These are phyloP conservation scores for Ips typographus DNA, from an alignment of 1,140 invertebrate species.

Conservation along the genomic window DNA sequence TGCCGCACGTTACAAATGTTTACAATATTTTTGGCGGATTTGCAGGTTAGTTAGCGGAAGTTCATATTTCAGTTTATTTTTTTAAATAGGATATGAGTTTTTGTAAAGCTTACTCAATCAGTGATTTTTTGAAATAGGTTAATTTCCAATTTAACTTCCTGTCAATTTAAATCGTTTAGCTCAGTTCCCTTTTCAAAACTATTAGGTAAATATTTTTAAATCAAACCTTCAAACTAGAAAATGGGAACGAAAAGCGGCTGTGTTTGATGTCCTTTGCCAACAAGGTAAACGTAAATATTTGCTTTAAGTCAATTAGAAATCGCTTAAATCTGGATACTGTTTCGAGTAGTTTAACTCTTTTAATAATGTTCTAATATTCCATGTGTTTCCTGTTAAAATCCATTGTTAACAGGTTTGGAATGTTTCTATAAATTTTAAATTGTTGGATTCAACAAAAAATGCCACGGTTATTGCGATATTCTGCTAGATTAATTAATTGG, in stretches of 20 bases:
- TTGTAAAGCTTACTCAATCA: too few relatives aligned
- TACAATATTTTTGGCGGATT: constrained; percentile 17
- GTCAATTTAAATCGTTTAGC: too few relatives aligned
- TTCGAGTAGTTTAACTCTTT: neutral
- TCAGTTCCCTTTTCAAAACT: too few relatives aligned
- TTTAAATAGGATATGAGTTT: neutral
- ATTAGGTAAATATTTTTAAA: neutral
- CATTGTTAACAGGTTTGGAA: too few relatives aligned
- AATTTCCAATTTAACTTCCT: too few relatives aligned
- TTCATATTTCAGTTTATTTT: constrained; percentile 9
- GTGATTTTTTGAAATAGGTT: too few relatives aligned
- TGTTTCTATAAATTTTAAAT: too few relatives aligned
- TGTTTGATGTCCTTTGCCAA: constrained; percentile 12
- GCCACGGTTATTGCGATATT: too few relatives aligned
- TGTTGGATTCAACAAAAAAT: too few relatives aligned
- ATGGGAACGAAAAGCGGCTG: neutral
- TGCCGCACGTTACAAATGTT: constrained; percentile 12
- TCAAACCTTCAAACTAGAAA: neutral
- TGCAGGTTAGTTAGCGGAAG: constrained; percentile 1
- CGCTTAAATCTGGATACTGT: neutral
- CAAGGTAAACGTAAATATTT: constrained; percentile 10
- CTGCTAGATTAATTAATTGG: too few relatives aligned
- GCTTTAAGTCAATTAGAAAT: constrained; percentile 9
- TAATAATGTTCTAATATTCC: too few relatives aligned
- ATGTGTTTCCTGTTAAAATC: too few relatives aligned